These are phyloP conservation scores for Isotomurus palustris DNA, from an alignment of 2,888 invertebrate genomes.

Conservation along the genomic window DNA sequence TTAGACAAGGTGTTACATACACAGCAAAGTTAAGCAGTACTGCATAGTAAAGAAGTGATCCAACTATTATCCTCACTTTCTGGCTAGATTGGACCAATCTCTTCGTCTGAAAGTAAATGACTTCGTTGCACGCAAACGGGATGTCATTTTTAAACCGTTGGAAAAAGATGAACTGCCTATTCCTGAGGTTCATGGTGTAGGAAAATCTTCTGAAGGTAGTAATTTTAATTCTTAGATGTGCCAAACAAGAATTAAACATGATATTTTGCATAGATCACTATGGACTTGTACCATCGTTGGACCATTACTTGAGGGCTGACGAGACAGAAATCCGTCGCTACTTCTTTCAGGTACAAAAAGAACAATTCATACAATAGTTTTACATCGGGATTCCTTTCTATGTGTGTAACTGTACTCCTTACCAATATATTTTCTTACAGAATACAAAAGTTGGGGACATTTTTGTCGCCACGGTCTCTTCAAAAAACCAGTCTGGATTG, in stretches of 20 bases:
- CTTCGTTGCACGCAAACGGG: slow-evolving; percentile 80
- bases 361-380: not conserved
- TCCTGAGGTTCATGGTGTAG: slow-evolving; percentile 28
- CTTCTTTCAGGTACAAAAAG: slow-evolving; percentile 68
- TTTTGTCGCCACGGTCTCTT: slow-evolving; percentile 50
- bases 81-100: slow-evolving; percentile 66
- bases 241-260: not conserved
- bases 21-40: slow-evolving; percentile 1
- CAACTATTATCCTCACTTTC: slow-evolving; percentile 5
- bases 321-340: slow-evolving; percentile 70
- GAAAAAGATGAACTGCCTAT: slow-evolving; percentile 49
- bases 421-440: slow-evolving; percentile 47
- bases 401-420: not conserved
- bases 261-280: slow-evolving; percentile 60
- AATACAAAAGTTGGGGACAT: slow-evolving; percentile 50
- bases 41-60: not conserved
- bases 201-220: slow-evolving; percentile 37
- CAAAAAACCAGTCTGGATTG: slow-evolving; percentile 50
- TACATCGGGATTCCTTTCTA: not conserved
- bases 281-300: slow-evolving; percentile 81
- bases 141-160: slow-evolving; percentile 59
- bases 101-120: slow-evolving; percentile 78
- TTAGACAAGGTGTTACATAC: not conserved
- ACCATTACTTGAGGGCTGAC: slow-evolving; percentile 75
- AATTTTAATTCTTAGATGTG: slow-evolving; percentile 1